Base-by-base conservation (phyloP, 2,888 invertebrate species). In the Tenthredo notha region DNA sequence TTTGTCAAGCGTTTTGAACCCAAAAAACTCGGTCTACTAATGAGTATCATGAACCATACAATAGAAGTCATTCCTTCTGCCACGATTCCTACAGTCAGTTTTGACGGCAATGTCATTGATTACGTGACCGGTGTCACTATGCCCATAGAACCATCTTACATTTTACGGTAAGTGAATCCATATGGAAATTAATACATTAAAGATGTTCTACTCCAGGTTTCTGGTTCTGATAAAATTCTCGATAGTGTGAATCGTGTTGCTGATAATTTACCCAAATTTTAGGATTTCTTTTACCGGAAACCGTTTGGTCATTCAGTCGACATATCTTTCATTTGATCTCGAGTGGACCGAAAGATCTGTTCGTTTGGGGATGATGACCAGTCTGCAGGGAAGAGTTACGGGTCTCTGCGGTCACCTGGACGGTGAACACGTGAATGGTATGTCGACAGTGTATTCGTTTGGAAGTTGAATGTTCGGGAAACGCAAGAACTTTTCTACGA, bases 1-100 rank as follows among this genome's bases (percentile, higher is more conserved):
- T 93, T 92, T 85, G 91, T 91, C 0, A 94, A 93, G 87, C 87
- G 87, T 40, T 78, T 92, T 3, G 87, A 87, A 10, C 61, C 80
- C 12, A 84, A 87, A 5, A 88, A 87, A 67, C 21, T 91, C n/a
- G 90, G 88, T 0, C 12, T 89, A 12, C 89, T 86, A 43, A 75
- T 92, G 1, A 85, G 84, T 70, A 25, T 87, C 15, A 85, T 65
- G 2, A 47, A 84, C 50, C 87, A 90, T 33, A 77, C 80, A 5
- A 6, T 92, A 10, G 89, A 90, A 67, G 85, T 92, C 7, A 33
- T 85, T 4, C 90, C 91, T 7, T 74, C 43, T 9, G 84, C 83
- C 0, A 5, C 84, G 0, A 85, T 72, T 40, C 43, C 86, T 10
- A 29, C 84, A 0, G 86, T 92, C 12, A 87, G 9, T 0, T 75